phyloP scores from a whole-genome alignment of 1,140 invertebrate species.

The Nymphalis io region DNA sequence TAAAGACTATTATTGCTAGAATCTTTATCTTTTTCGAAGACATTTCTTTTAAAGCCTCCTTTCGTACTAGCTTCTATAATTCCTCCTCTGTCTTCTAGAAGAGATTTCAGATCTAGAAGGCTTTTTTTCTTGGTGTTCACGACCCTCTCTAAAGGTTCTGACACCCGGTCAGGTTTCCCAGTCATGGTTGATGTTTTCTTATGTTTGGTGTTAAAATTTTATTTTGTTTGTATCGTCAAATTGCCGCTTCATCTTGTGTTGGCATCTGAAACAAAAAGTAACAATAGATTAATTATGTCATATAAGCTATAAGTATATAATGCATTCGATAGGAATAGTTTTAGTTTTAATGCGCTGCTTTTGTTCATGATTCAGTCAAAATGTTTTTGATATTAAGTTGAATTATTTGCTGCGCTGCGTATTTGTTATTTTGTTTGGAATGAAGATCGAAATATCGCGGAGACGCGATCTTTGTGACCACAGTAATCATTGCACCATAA shows the following conservation, averaged over 20 bases:
- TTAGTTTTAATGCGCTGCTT: too few relatives aligned
- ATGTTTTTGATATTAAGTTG: too few relatives aligned
- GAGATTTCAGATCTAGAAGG: conserved; percentile 68
- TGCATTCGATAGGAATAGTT: too few relatives aligned
- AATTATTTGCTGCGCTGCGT: too few relatives aligned
- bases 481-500: not conserved
- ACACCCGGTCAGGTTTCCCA: conserved; percentile 40
- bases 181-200: conserved; percentile 52
- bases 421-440: too few relatives aligned
- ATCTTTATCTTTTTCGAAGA: conserved; percentile 39
- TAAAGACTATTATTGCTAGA: conserved; percentile 59
- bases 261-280: conserved; percentile 69
- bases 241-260: conserved; percentile 58
- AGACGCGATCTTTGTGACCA: too few relatives aligned
- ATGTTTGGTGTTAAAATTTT: conserved; percentile 38
- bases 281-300: conserved; percentile 2
- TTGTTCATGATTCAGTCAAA: too few relatives aligned
- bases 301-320: too few relatives aligned
- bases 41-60: conserved; percentile 38
- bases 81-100: conserved; percentile 74
- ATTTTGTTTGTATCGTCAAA: conserved; percentile 59
- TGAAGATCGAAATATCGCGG: too few relatives aligned
- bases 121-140: conserved; percentile 57
- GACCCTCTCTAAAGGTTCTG: conserved; percentile 61
- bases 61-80: conserved; percentile 39